Conservation (phyloP, 1,140 invertebrate genomes). For the Parapsyche elsis region DNA sequence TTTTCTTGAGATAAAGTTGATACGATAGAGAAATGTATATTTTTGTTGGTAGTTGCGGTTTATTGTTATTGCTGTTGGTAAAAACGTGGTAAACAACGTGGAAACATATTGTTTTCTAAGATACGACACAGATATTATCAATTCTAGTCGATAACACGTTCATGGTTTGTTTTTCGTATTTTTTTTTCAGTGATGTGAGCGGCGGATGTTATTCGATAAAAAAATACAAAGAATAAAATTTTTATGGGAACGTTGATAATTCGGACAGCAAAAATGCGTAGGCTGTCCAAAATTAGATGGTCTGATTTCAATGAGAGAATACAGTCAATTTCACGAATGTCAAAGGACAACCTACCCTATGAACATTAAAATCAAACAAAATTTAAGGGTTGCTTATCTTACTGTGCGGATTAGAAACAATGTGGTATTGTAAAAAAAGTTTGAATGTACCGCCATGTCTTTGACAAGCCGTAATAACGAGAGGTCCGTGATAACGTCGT, state of each 20-base stretch:
- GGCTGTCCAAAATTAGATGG: no score
- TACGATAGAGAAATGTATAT: neutral
- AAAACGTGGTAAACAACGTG: neutral
- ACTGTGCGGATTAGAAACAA: neutral
- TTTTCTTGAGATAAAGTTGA: no score
- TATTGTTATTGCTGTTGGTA: neutral
- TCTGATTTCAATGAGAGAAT: no score
- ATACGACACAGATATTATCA: neutral
- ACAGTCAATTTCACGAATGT: no score
- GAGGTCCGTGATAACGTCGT: conserved; percentile 38
- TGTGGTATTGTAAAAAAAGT: neutral
- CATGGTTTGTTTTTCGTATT: neutral
- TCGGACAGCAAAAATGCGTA: conserved; percentile 12
- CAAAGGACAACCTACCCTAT: no score
- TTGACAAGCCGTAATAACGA: neutral
- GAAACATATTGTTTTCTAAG: neutral
- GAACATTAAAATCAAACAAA: neutral
- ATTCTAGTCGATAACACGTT: neutral
- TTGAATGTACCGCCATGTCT: neutral
- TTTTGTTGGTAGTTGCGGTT: neutral
- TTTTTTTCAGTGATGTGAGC: conserved; percentile 25
- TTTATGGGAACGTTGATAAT: conserved; percentile 38
- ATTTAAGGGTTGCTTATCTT: neutral
- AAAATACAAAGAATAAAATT: conserved; percentile 25
- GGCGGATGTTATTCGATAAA: conserved; percentile 32